These are phyloP conservation scores for Agonopterix heracliana DNA, from an alignment of 2,888 invertebrate species.

Conservation along the genomic window DNA sequence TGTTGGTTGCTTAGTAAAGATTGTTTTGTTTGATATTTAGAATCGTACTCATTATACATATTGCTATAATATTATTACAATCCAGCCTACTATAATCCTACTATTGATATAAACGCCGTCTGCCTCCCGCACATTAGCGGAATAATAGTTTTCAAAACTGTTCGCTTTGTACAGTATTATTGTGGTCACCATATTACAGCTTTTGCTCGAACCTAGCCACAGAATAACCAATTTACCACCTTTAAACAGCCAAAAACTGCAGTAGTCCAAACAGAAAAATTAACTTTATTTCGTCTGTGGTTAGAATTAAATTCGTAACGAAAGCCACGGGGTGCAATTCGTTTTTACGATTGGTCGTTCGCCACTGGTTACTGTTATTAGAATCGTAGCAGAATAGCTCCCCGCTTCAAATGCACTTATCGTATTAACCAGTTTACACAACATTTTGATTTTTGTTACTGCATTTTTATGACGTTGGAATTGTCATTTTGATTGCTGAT, in stretches of 20 bases:
- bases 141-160: constrained; percentile 45
- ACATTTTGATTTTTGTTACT: constrained; percentile 6
- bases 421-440: constrained; percentile 23
- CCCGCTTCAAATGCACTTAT: constrained; percentile 33
- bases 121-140: constrained; percentile 36
- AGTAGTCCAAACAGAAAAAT: no score
- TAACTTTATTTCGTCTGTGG: not conserved
- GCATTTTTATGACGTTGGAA: no score
- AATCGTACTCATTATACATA: no score
- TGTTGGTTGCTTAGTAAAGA: no score
- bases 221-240: constrained; percentile 14
- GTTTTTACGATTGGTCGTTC: constrained; percentile 56
- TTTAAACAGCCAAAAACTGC: no score
- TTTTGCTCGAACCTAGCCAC: constrained; percentile 21
- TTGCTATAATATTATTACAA: not conserved
- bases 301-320: constrained; percentile 36
- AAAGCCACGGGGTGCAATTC: constrained; percentile 51
- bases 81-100: constrained; percentile 10
- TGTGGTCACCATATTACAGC: constrained; percentile 38
- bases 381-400: constrained; percentile 42
- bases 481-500: no score
- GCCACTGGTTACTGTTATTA: constrained; percentile 52
- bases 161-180: constrained; percentile 47
- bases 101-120: constrained; percentile 26
- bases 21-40: no score